Conservation (phyloP, 37 sponge, comb jelly and placozoan species). For the Mnemiopsis leidyi region DNA sequence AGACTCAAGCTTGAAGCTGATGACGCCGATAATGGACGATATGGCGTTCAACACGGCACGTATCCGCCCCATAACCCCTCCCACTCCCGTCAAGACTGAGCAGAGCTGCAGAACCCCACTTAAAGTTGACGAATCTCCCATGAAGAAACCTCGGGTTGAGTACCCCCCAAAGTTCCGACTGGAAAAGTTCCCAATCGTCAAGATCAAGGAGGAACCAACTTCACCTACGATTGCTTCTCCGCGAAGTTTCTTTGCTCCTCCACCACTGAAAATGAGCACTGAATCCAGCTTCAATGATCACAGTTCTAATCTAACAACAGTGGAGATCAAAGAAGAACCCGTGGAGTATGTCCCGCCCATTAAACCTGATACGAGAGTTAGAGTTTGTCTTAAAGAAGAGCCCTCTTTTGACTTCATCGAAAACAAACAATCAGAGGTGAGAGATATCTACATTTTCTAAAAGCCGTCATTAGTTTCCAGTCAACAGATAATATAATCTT, state of each 20-base stretch:
- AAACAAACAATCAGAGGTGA: not conserved
- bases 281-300: not conserved
- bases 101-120: not conserved
- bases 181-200: not conserved
- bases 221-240: slow-evolving; percentile 5
- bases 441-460: not conserved
- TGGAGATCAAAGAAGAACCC: slow-evolving; percentile 47
- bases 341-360: not conserved
- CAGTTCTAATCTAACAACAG: not conserved
- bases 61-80: slow-evolving; percentile 56
- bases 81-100: not conserved
- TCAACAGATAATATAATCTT: not conserved
- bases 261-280: slow-evolving; percentile 9
- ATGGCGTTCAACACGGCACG: not conserved
- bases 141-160: not conserved
- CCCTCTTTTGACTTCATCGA: not conserved
- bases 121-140: slow-evolving; percentile 40
- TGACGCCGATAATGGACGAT: slow-evolving; percentile 30
- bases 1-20: not conserved
- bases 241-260: not conserved
- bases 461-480: not conserved
- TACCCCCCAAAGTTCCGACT: not conserved
- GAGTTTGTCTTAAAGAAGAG: not conserved
- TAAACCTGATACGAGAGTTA: not conserved
- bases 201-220: slow-evolving; percentile 31